Conservation (phyloP, 1,140 invertebrate species). For the Drosophila simulans region DNA sequence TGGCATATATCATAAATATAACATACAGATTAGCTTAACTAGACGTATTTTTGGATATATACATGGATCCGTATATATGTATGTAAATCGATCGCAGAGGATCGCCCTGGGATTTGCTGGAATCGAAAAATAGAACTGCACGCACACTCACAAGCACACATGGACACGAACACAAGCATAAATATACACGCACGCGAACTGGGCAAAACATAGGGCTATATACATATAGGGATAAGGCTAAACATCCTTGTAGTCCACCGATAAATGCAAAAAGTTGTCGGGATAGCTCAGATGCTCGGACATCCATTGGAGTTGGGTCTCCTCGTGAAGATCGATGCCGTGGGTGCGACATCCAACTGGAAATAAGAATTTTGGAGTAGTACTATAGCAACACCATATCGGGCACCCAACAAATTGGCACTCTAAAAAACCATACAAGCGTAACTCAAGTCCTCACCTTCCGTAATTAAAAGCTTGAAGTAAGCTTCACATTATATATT, state of each 20-base stretch:
- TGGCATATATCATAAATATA: constrained; percentile 35
- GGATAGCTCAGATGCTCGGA: constrained; percentile 99
- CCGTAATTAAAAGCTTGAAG: not conserved
- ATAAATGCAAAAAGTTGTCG: constrained; percentile 98
- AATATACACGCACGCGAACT: constrained; percentile 8
- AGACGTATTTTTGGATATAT: constrained; percentile 7
- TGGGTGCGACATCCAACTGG: constrained; percentile 93
- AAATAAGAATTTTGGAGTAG: constrained; percentile 74
- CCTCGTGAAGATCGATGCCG: constrained; percentile 93
- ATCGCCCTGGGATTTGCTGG: constrained; percentile 48
- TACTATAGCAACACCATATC: not conserved
- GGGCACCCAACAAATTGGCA: not conserved
- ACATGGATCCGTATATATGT: constrained; percentile 17
- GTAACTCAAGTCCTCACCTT: not conserved
- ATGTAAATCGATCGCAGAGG: constrained; percentile 31
- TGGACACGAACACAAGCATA: constrained; percentile 1
- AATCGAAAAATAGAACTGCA: constrained; percentile 39
- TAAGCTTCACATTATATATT: not conserved
- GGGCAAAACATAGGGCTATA: constrained; percentile 10
- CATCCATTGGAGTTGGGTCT: constrained; percentile 98
- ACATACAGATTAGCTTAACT: constrained; percentile 32
- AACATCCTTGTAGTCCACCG: constrained; percentile 84
- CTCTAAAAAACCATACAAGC: not conserved
- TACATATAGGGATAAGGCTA: constrained; percentile 24
- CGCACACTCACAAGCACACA: constrained; percentile 5